A percentile compares a stretch with the other conserved stretches of the same genome.
phyloP scores from a whole-genome alignment of 92 coral and sea anemone species.

The Zoanthus solanderi region DNA sequence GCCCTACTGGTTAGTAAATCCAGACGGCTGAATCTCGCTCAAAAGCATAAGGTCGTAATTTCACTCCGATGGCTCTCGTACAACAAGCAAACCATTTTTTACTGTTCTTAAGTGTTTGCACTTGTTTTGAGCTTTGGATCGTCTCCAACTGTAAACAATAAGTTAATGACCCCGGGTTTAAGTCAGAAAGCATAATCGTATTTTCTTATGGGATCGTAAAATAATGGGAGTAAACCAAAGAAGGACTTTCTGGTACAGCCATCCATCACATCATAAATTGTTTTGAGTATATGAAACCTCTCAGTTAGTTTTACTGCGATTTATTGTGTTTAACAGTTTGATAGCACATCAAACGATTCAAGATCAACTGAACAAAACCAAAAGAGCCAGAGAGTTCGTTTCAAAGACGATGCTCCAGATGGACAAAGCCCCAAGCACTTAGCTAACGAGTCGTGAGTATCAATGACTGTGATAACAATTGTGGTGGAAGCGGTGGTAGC shows the following conservation, averaged over 20 bases:
- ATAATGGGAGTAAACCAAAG: too few relatives aligned
- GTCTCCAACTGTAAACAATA: too few relatives aligned
- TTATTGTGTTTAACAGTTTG: slow-evolving; percentile 61
- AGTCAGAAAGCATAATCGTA: not conserved
- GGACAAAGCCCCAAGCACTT: slow-evolving; percentile 91
- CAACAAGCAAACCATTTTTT: too few relatives aligned
- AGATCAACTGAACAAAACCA: slow-evolving; percentile 20
- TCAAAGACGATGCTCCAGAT: slow-evolving; percentile 79
- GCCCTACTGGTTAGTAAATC: too few relatives aligned
- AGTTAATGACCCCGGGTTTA: too few relatives aligned
- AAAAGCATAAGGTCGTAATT: too few relatives aligned
- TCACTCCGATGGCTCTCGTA: too few relatives aligned
- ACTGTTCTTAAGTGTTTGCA: too few relatives aligned
- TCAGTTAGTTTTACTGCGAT: not conserved
- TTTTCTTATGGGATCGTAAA: not conserved
- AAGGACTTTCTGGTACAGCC: not conserved
- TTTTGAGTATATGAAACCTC: not conserved
- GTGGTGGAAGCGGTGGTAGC: not conserved
- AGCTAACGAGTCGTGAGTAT: slow-evolving; percentile 64
- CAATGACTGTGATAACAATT: too few relatives aligned
- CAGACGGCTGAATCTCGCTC: too few relatives aligned
- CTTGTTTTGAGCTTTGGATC: too few relatives aligned
- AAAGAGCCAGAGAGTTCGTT: slow-evolving; percentile 36
- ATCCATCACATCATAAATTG: not conserved
- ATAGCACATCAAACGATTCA: slow-evolving; percentile 57